Conservation (phyloP, 2,797 vertebrate genomes). For the Leontocebus nigricollis region DNA sequence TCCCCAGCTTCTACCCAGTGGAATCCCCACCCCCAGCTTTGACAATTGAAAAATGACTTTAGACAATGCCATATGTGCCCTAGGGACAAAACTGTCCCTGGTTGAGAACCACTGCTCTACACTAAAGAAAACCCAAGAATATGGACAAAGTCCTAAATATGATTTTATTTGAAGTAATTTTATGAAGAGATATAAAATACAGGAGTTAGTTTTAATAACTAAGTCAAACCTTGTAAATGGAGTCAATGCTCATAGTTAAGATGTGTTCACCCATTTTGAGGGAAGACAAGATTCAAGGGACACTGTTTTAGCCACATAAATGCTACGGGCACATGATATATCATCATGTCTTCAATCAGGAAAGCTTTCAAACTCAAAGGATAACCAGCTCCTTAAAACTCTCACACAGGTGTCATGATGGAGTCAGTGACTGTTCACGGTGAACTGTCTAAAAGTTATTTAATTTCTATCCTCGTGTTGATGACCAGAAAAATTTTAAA, state of each 20-base stretch:
- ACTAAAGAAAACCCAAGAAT: constrained; percentile 1
- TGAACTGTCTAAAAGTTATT: not conserved
- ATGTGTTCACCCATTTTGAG: not conserved
- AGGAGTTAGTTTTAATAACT: not conserved
- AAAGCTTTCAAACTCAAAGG: not conserved
- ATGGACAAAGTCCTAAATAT: not conserved
- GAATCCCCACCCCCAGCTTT: not conserved
- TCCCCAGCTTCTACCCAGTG: not conserved
- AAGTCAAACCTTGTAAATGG: not conserved
- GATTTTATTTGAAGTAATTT: not conserved
- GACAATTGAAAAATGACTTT: not conserved
- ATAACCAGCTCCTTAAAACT: not conserved
- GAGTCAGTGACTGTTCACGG: not conserved
- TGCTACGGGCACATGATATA: not conserved
- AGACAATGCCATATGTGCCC: not conserved
- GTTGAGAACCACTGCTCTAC: not conserved
- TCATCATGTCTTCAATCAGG: not conserved
- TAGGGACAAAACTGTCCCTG: not conserved
- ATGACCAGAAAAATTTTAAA: not conserved
- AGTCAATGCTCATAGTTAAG: not conserved
- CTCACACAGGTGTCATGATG: not conserved
- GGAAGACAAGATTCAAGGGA: not conserved
- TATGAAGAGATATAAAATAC: constrained; percentile 6
- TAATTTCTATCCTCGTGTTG: not conserved
- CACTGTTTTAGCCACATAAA: not conserved